Base-by-base conservation (phyloP, 23 tunicate genomes). In the Trididemnum miniatum region DNA sequence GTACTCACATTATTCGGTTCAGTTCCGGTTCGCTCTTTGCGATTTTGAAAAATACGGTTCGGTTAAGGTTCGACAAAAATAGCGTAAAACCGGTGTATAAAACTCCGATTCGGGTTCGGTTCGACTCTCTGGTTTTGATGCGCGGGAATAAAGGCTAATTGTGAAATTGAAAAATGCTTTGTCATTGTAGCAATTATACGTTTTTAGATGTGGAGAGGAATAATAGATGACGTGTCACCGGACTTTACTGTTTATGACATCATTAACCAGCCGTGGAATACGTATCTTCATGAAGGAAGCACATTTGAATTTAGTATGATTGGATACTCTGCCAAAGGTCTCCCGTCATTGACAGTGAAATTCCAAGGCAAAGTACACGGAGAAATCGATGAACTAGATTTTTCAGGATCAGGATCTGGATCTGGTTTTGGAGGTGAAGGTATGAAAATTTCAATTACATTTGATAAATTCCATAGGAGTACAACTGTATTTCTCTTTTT, bases 161-260 rank as follows among this genome's bases (percentile, higher is more conserved):
- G n/a, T n/a, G n/a, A 44, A 44, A 44, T 7, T 44, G 54, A 9
- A 44, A 44, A 44, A 44, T 7, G 9, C 15, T 44, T 44, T 7
- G 22, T 9, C 15, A 7, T 44, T 44, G 54, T 15, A 44, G 54
- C 15, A 7, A 7, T 44, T 44, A 44, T 15, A 32, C n/a, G 4
- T 27, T 37, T 44, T 28, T 25, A 83, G 87, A 50, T 75, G 25
- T 84, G 88, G 88, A 35, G 51, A 27, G 88, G 88, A 0, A 59
- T 39, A 34, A 49, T 84, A 18, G 64, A 33, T 23, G 88, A 84
- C 75, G 81, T 84, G 31, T 65, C 74, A 1, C 73, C 74, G 5
- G 88, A 84, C 65, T 84, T 84, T 49, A 87, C 91, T 0, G 38
- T 31, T 59, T 87, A 81, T 60, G 81, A 83, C 65, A 88, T 89